phyloP scores from a whole-genome alignment of 2,888 invertebrate genomes.

The Acleris emargana region DNA sequence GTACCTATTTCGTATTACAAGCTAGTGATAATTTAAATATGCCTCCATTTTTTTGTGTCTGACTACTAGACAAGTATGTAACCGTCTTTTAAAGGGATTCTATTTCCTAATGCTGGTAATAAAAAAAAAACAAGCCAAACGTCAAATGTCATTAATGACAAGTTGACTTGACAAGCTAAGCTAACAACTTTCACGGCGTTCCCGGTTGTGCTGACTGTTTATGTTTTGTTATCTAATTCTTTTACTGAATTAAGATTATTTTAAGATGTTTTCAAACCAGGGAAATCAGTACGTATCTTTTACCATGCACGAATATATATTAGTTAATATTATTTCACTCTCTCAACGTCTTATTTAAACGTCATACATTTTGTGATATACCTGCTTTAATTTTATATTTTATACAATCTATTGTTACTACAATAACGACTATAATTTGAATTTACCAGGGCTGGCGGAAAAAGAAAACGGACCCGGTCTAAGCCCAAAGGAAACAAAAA shows the following conservation, averaged over 20 bases:
- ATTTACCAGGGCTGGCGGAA: neutral
- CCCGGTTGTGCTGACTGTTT: neutral
- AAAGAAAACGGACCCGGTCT: neutral
- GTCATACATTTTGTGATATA: neutral
- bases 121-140: no score
- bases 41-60: no score
- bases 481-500: neutral
- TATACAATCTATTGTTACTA: neutral
- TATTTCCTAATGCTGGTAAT: no score
- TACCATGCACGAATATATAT: neutral
- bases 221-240: neutral
- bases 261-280: neutral
- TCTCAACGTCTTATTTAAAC: no score
- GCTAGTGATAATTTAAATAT: no score
- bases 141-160: no score
- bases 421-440: neutral
- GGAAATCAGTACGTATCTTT: constrained; percentile 1
- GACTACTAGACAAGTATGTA: no score
- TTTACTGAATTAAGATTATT: neutral
- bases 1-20: no score
- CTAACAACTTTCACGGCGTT: neutral
- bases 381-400: neutral
- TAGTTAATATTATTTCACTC: no score
- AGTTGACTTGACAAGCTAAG: no score
- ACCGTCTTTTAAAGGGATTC: no score